Evolutionary conservation across 2,888 invertebrate genomes (phyloP).

Genomic region (Eulithis testata): DNA sequence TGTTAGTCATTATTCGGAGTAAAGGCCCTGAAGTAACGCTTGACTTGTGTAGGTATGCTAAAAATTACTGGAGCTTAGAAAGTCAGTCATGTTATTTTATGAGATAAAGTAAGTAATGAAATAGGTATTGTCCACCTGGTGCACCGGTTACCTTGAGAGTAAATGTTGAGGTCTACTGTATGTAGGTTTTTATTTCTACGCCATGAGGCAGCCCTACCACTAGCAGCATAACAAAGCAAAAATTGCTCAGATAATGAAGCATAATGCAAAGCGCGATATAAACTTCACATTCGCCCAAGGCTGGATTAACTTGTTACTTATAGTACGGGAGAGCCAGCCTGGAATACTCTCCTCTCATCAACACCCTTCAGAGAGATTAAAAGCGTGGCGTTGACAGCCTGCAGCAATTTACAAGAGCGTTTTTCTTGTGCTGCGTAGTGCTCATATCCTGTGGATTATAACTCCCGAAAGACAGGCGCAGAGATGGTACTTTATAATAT

Average conservation of each 20-base stretch:
- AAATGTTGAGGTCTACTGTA: too few species aligned
- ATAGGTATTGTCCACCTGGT: too few species aligned
- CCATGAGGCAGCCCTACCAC: conserved; percentile 53
- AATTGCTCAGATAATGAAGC: conserved; percentile 79
- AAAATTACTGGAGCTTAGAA: too few species aligned
- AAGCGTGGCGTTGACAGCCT: conserved; percentile 18
- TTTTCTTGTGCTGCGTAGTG: background rate
- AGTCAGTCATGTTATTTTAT: too few species aligned
- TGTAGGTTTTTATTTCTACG: background rate
- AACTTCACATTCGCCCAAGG: conserved; percentile 74
- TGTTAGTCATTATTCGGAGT: too few species aligned
- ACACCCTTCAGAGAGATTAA: conserved; percentile 40
- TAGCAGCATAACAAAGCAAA: conserved; percentile 72
- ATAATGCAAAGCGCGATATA: conserved; percentile 80
- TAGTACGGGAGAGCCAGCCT: conserved; percentile 37
- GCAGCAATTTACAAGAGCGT: conserved; percentile 9
- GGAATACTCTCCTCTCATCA: conserved; percentile 38
- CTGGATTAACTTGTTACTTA: conserved; percentile 80
- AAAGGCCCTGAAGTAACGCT: too few species aligned
- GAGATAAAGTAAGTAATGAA: too few species aligned
- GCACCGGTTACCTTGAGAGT: too few species aligned
- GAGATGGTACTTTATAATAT: too few species aligned
- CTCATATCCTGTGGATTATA: conserved; percentile 1
- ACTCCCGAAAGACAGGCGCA: background rate
- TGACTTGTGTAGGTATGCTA: too few species aligned